These are phyloP conservation scores for Leptestheria dahalacensis DNA, from an alignment of 1,140 invertebrate genomes.

Conservation along the genomic window DNA sequence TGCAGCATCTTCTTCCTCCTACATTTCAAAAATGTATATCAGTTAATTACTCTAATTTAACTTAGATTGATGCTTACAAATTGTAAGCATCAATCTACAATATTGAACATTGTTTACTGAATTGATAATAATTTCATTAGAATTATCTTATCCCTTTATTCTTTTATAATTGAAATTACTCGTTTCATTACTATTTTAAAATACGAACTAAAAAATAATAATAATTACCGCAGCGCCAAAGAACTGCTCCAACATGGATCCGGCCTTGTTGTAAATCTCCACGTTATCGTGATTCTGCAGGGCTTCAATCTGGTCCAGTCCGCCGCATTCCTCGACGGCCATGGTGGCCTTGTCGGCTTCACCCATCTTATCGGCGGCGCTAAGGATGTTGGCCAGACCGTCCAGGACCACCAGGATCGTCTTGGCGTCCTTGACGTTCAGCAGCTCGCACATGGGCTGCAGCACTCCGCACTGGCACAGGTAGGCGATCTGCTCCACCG, in stretches of 20 bases:
- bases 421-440: slow-evolving; percentile 39
- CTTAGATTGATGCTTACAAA: no score
- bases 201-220: neutral
- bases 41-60: no score
- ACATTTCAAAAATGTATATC: no score
- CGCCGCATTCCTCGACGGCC: slow-evolving; percentile 46
- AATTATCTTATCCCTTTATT: no score
- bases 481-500: slow-evolving; percentile 44
- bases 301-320: slow-evolving; percentile 56
- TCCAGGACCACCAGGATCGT: slow-evolving; percentile 42
- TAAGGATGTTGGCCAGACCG: slow-evolving; percentile 43
- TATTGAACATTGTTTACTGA: no score
- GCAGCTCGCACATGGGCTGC: slow-evolving; percentile 35
- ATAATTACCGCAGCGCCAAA: slow-evolving; percentile 41
- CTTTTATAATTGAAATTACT: neutral
- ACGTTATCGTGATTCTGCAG: slow-evolving; percentile 59
- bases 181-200: neutral
- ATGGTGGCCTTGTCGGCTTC: slow-evolving; percentile 35
- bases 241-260: slow-evolving; percentile 64
- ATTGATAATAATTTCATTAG: no score
- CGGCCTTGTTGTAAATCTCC: slow-evolving; percentile 67
- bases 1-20: slow-evolving; percentile 19
- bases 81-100: no score
- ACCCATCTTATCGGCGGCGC: slow-evolving; percentile 35
- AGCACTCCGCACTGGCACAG: slow-evolving; percentile 40